phyloP scores from a whole-genome alignment of 2,888 invertebrate species.

The Melangyna quadrimaculata region DNA sequence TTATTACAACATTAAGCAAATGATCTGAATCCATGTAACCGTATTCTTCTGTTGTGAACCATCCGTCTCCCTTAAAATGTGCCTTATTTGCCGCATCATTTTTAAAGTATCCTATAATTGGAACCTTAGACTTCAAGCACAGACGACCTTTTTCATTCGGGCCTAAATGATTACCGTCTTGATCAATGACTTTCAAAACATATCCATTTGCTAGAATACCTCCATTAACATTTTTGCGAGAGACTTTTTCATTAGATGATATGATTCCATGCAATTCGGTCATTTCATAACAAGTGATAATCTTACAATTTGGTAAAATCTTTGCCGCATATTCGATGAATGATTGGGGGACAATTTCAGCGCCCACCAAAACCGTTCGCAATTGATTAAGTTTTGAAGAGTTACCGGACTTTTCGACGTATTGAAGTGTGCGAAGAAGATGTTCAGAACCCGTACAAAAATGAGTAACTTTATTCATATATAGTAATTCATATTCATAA shows the following conservation, averaged over 20 bases:
- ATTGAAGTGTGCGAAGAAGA: conserved; percentile 37
- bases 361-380: conserved; percentile 28
- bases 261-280: conserved; percentile 61
- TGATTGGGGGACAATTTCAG: conserved; percentile 55
- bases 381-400: neutral
- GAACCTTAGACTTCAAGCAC: conserved; percentile 54
- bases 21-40: neutral
- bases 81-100: neutral
- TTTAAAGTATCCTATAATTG: conserved; percentile 19
- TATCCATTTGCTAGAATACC: conserved; percentile 47
- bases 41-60: neutral
- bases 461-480: conserved; percentile 57
- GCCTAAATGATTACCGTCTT: conserved; percentile 25
- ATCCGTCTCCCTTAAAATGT: neutral
- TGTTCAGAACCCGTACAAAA: conserved; percentile 55
- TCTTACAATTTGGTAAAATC: conserved; percentile 34
- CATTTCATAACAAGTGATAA: conserved; percentile 67
- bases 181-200: conserved; percentile 63
- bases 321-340: conserved; percentile 32
- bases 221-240: conserved; percentile 38
- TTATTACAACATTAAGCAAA: neutral
- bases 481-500: conserved; percentile 45
- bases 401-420: neutral
- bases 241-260: conserved; percentile 39
- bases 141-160: conserved; percentile 55